Conservation (phyloP, 2,888 invertebrate genomes). For the Copidosoma aretas region DNA sequence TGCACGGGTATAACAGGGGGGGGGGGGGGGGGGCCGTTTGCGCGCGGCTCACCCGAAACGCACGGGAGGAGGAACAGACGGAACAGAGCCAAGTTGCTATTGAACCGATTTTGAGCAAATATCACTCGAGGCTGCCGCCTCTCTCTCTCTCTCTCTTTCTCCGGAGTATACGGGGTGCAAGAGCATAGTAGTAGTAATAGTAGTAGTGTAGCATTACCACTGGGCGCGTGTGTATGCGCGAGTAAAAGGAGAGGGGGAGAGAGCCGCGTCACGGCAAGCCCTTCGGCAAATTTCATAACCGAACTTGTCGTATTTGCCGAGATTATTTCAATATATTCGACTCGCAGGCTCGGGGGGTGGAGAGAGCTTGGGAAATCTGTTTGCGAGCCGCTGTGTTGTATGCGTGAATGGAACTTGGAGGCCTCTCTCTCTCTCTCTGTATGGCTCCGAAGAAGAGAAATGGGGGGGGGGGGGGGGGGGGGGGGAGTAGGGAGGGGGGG, state of each 20-base stretch:
- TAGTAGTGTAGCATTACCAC: slow-evolving; percentile 30
- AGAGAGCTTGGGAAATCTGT: slow-evolving; percentile 59
- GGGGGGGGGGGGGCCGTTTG: neutral
- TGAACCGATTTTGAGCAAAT: slow-evolving; percentile 63
- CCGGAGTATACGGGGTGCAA: slow-evolving; percentile 35
- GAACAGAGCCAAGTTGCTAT: slow-evolving; percentile 61
- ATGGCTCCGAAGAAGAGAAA: neutral
- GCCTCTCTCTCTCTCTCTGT: slow-evolving; percentile 18
- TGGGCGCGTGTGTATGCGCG: slow-evolving; percentile 8
- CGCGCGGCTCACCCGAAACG: slow-evolving; percentile 50
- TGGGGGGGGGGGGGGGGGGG: neutral
- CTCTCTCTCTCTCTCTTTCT: neutral
- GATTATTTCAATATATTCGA: slow-evolving; percentile 64
- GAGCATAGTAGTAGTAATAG: slow-evolving; percentile 33
- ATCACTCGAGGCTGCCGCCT: slow-evolving; percentile 53
- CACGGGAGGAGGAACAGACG: slow-evolving; percentile 58
- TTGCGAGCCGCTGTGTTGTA: slow-evolving; percentile 59
- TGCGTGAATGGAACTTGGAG: slow-evolving; percentile 62
- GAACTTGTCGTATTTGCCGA: slow-evolving; percentile 64
- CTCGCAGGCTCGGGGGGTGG: slow-evolving; percentile 43
- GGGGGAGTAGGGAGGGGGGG: neutral
- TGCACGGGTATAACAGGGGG: neutral
- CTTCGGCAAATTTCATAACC: slow-evolving; percentile 64
- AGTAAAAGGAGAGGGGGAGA: slow-evolving; percentile 47
- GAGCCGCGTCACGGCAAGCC: slow-evolving; percentile 60